These are phyloP conservation scores for Philonicus albiceps DNA, from an alignment of 2,888 invertebrate genomes.

Conservation along the genomic window DNA sequence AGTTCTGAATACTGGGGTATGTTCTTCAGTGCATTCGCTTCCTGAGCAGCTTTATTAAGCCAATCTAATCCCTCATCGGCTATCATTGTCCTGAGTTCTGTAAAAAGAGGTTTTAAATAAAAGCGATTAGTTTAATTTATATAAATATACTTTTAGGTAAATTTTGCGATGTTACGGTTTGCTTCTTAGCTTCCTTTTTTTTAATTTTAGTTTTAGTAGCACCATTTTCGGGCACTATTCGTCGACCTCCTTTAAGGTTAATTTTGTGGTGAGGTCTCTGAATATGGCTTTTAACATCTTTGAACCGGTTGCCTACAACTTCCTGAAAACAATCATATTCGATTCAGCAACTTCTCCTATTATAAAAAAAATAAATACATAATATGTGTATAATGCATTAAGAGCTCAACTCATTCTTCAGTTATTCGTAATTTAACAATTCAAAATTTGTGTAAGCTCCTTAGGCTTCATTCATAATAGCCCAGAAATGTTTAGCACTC, in stretches of 20 bases:
- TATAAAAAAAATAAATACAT: not conserved
- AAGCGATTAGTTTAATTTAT: not conserved
- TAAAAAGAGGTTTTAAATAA: not conserved
- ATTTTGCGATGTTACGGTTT: not conserved
- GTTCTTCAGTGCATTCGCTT: constrained; percentile 53
- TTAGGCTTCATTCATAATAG: too few relatives aligned
- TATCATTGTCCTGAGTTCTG: not conserved
- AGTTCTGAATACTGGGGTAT: constrained; percentile 55
- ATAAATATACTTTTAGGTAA: not conserved
- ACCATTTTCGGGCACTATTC: not conserved
- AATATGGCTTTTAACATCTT: not conserved
- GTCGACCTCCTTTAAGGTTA: not conserved
- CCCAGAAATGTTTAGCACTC: too few relatives aligned
- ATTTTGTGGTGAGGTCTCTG: not conserved
- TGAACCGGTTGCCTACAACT: not conserved
- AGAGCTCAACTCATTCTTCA: too few relatives aligned
- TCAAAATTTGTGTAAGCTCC: too few relatives aligned
- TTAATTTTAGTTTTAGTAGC: not conserved
- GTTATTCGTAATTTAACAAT: too few relatives aligned
- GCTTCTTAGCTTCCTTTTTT: not conserved
- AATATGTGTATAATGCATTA: too few relatives aligned
- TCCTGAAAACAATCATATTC: not conserved
- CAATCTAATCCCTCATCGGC: not conserved
- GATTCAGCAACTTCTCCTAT: not conserved
- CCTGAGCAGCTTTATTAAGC: not conserved